Evolutionary conservation across 2,888 invertebrate species (phyloP).

Genomic region (Shargacucullia verbasci): DNA sequence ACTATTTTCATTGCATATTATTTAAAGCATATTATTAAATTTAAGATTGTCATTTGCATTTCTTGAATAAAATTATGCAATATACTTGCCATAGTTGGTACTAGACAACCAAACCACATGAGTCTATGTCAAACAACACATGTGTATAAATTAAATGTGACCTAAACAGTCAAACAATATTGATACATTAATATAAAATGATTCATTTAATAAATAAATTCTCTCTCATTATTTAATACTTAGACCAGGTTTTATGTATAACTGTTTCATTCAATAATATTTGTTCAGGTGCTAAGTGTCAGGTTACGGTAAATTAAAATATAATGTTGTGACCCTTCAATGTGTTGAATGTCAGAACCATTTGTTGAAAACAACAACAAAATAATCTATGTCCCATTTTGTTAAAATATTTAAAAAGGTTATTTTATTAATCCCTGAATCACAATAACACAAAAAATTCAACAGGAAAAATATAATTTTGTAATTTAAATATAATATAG

Average conservation of each 20-base stretch:
- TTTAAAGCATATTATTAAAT: no score
- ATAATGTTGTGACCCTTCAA: conserved; percentile 20
- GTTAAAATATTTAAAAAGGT: no score
- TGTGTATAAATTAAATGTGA: conserved; percentile 17
- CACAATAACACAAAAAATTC: no score
- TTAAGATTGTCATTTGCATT: no score
- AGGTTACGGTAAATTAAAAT: conserved; percentile 37
- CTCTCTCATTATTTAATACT: conserved; percentile 33
- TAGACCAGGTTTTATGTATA: conserved; percentile 35
- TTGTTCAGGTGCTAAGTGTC: conserved; percentile 53
- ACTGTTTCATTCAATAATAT: conserved; percentile 49
- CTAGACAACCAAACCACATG: not conserved
- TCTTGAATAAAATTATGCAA: no score
- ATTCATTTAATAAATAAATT: conserved; percentile 42
- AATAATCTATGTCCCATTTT: not conserved
- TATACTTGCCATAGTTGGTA: not conserved
- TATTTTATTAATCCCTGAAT: no score
- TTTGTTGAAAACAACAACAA: conserved; percentile 32
- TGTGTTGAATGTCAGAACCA: conserved; percentile 30
- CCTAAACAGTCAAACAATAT: conserved; percentile 23
- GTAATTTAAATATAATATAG: no score
- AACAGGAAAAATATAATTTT: no score
- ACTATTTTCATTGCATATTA: not conserved
- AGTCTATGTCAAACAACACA: conserved; percentile 12
- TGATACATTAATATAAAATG: conserved; percentile 41